Conservation (phyloP, 2,797 vertebrate species). For the Sebastes aleutianus region DNA sequence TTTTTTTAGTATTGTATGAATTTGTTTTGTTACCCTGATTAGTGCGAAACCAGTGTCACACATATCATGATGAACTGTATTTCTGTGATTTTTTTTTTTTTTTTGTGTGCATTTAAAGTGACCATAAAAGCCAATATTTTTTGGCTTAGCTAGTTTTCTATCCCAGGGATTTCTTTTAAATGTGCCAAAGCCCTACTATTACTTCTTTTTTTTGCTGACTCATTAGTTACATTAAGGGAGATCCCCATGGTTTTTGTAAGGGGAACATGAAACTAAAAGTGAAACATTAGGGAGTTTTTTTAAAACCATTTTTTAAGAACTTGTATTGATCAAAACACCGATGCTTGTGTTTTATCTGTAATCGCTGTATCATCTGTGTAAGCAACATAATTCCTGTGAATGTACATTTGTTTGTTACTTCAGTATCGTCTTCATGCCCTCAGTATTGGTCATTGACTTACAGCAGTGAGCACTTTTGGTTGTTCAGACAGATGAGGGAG, state of each 20-base stretch:
- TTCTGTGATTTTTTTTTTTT: conserved; percentile 24
- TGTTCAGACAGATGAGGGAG: conserved; percentile 31
- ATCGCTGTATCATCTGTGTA: conserved; percentile 20
- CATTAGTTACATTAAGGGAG: conserved; percentile 32
- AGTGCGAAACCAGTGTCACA: conserved; percentile 49
- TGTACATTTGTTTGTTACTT: conserved; percentile 30
- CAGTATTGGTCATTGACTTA: conserved; percentile 54
- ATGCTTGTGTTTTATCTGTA: conserved; percentile 15
- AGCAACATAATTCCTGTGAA: conserved; percentile 49
- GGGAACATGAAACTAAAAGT: conserved; percentile 9
- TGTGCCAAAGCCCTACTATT: conserved; percentile 45
- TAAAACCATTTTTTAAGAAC: neutral
- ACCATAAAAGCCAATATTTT: conserved; percentile 50
- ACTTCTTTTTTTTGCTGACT: neutral
- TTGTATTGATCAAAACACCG: neutral
- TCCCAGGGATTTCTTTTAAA: conserved; percentile 35
- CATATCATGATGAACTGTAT: conserved; percentile 69
- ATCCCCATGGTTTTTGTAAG: neutral
- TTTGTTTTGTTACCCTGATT: conserved; percentile 31
- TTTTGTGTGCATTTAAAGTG: conserved; percentile 53
- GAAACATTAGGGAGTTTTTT: conserved; percentile 23
- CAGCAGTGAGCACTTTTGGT: neutral
- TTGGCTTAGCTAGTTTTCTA: conserved; percentile 37
- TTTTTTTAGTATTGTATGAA: conserved; percentile 61
- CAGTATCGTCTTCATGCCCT: conserved; percentile 32